Conservation (phyloP, 1,140 invertebrate species). For the Drosophila willistoni region DNA sequence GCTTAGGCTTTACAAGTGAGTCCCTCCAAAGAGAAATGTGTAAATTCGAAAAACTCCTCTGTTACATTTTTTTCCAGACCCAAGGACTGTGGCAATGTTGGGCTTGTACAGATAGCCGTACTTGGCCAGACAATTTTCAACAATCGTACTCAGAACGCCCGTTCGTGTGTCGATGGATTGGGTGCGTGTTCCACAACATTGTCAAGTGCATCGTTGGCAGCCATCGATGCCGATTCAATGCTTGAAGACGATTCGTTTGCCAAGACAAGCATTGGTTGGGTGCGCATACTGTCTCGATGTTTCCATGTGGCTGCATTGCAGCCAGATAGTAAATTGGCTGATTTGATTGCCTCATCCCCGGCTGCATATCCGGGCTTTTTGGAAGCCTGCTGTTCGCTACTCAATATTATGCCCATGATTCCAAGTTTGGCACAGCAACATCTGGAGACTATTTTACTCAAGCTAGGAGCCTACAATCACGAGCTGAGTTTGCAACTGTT, state of each 20-base stretch:
- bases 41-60: neutral
- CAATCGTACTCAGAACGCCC: slow-evolving; percentile 56
- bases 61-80: slow-evolving; percentile 86
- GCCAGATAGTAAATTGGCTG: slow-evolving; percentile 82
- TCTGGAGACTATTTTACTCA: slow-evolving; percentile 86
- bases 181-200: slow-evolving; percentile 39
- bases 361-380: slow-evolving; percentile 88
- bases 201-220: slow-evolving; percentile 25
- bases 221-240: slow-evolving; percentile 59
- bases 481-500: slow-evolving; percentile 86
- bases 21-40: neutral
- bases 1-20: slow-evolving; percentile 83
- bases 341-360: slow-evolving; percentile 86
- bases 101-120: slow-evolving; percentile 93
- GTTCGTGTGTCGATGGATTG: slow-evolving; percentile 49
- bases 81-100: slow-evolving; percentile 93
- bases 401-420: slow-evolving; percentile 88
- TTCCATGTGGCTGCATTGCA: slow-evolving; percentile 74
- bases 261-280: slow-evolving; percentile 82
- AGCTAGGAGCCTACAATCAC: slow-evolving; percentile 86
- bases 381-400: slow-evolving; percentile 89
- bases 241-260: slow-evolving; percentile 80
- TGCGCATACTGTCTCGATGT: slow-evolving; percentile 75
- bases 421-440: slow-evolving; percentile 86
- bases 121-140: slow-evolving; percentile 89